A percentile compares a stretch with the other conserved stretches of the same genome.
Conservation (phyloP, 92 coral and sea anemone species). For the Anthopleura xanthogrammica region DNA sequence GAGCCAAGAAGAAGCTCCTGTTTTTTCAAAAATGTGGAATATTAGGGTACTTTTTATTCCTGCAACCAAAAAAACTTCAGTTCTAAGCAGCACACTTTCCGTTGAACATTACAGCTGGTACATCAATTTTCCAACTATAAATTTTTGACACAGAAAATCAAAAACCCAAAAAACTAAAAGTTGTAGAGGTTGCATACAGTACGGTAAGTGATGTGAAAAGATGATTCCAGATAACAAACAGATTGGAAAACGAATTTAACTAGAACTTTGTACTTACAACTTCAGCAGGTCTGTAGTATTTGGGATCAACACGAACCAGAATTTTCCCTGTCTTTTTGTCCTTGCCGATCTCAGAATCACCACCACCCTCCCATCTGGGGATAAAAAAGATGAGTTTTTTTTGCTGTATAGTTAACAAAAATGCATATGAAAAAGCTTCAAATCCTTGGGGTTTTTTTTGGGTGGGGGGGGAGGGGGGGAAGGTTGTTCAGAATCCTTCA, state of each 20-base stretch:
- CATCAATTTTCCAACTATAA: no score
- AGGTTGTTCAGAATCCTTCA: no score
- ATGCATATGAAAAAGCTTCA: no score
- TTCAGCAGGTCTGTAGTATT: constrained; percentile 95
- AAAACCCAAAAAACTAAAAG: no score
- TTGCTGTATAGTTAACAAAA: no score
- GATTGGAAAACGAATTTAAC: background rate
- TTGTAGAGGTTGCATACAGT: no score
- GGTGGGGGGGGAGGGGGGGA: no score
- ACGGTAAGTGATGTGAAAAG: background rate
- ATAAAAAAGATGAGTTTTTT: background rate
- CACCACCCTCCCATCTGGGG: constrained; percentile 91
- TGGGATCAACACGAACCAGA: constrained; percentile 76
- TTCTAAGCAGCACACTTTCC: no score
- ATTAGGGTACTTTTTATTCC: background rate
- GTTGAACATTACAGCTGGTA: no score
- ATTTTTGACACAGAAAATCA: no score
- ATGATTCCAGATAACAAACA: background rate
- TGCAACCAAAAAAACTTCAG: no score
- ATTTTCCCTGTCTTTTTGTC: constrained; percentile 69
- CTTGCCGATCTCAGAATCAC: constrained; percentile 73
- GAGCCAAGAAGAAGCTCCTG: constrained; percentile 87
- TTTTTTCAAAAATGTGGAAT: background rate
- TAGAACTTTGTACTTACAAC: constrained; percentile 61
- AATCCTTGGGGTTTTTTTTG: no score